phyloP scores from a whole-genome alignment of 1,140 invertebrate genomes.

The Hestina assimilis region DNA sequence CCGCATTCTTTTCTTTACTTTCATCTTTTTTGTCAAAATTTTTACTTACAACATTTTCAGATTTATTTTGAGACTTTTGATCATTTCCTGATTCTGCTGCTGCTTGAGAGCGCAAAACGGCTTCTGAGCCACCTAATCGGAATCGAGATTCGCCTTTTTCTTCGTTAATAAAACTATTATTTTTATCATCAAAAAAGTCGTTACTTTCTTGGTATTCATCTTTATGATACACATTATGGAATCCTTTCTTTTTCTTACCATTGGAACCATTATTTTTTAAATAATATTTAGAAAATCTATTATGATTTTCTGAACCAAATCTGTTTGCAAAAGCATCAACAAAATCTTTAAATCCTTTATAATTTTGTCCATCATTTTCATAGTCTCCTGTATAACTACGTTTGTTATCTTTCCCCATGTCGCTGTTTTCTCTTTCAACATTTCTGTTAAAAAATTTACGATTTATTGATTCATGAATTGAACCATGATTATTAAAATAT shows the following conservation, averaged over 20 bases:
- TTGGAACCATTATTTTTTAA: constrained; percentile 70
- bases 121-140: constrained; percentile 47
- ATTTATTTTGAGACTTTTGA: constrained; percentile 29
- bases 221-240: constrained; percentile 84
- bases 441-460: constrained; percentile 21
- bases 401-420: constrained; percentile 15
- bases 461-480: background rate
- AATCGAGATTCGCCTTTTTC: constrained; percentile 42
- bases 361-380: constrained; percentile 33
- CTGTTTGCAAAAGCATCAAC: constrained; percentile 54
- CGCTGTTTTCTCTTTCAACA: constrained; percentile 32
- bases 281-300: constrained; percentile 41
- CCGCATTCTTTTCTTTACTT: constrained; percentile 26
- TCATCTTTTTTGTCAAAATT: constrained; percentile 34
- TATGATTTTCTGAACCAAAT: constrained; percentile 50
- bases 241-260: constrained; percentile 82
- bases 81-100: constrained; percentile 32
- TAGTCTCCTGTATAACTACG: constrained; percentile 20
- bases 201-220: constrained; percentile 86
- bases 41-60: constrained; percentile 30
- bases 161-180: constrained; percentile 38
- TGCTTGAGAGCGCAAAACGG: constrained; percentile 38
- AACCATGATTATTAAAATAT: background rate
- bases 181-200: constrained; percentile 82
- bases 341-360: constrained; percentile 55